Evolutionary conservation across 1,140 invertebrate genomes (phyloP).

Genomic region (Drosophila orosa): DNA sequence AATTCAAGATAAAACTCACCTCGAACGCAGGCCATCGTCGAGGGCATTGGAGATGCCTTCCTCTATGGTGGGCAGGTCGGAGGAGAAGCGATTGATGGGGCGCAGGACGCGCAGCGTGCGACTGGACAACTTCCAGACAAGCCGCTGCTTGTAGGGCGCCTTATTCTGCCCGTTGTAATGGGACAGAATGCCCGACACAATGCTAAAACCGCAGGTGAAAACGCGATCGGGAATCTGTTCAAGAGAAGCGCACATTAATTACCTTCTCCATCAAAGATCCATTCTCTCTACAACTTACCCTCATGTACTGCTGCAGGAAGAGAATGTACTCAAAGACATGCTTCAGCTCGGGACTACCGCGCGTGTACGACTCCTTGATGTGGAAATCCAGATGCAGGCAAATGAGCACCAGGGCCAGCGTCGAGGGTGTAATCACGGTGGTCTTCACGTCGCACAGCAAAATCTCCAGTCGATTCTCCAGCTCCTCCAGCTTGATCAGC

Average conservation of each 20-base stretch:
- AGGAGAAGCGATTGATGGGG: constrained; percentile 90
- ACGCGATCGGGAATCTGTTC: constrained; percentile 88
- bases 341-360: constrained; percentile 80
- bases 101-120: constrained; percentile 88
- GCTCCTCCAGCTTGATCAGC: constrained; percentile 84
- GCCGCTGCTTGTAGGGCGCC: constrained; percentile 89
- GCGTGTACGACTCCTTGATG: constrained; percentile 82
- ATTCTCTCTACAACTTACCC: constrained; percentile 39
- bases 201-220: constrained; percentile 86
- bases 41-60: constrained; percentile 85
- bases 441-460: constrained; percentile 89
- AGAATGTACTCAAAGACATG: constrained; percentile 83
- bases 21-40: constrained; percentile 80
- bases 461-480: constrained; percentile 89
- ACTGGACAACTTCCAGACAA: constrained; percentile 89
- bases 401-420: constrained; percentile 89
- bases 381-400: constrained; percentile 87
- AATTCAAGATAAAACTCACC: constrained; percentile 53
- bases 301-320: constrained; percentile 82
- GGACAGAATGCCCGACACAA: constrained; percentile 87
- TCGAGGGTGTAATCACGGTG: constrained; percentile 87
- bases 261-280: background rate
- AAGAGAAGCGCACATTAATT: constrained; percentile 19
- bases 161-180: constrained; percentile 90
- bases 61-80: constrained; percentile 89